Conservation (phyloP, 2,113 vertebrate genomes). For the Bubo bubo region DNA sequence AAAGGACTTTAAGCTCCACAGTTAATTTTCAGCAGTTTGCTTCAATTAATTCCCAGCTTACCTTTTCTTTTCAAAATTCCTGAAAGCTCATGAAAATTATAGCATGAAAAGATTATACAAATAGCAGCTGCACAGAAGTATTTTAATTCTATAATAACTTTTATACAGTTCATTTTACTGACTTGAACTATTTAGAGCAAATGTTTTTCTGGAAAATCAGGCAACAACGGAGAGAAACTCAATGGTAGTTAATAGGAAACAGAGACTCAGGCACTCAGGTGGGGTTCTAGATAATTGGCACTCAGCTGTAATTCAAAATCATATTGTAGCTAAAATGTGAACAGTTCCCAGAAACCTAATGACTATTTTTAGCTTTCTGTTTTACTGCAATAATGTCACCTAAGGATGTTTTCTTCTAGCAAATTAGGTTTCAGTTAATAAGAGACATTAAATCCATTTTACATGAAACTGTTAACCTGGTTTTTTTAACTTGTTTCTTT, state of each 20-base stretch:
- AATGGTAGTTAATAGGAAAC: neutral
- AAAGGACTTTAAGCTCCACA: neutral
- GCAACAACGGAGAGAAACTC: neutral
- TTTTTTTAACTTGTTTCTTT: slow-evolving; percentile 41
- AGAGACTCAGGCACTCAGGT: neutral
- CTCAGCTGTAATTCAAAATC: neutral
- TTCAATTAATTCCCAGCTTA: neutral
- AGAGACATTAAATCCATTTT: slow-evolving; percentile 56
- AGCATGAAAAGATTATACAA: neutral
- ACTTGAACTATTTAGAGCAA: neutral
- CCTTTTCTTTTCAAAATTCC: neutral
- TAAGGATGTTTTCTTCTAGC: slow-evolving; percentile 38
- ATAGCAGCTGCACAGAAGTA: neutral
- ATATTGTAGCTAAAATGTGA: neutral
- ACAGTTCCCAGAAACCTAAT: neutral
- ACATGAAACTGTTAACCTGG: neutral
- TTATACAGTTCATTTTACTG: neutral
- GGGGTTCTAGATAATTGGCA: neutral
- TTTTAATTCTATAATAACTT: neutral
- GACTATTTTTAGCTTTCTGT: slow-evolving; percentile 45
- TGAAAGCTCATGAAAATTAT: neutral
- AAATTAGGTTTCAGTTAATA: slow-evolving; percentile 57
- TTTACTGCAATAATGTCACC: slow-evolving; percentile 43
- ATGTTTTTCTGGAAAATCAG: neutral
- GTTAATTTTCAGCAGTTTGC: neutral